Evolutionary conservation across 2,113 vertebrate genomes (phyloP).

Genomic region (Barbus barbus): DNA sequence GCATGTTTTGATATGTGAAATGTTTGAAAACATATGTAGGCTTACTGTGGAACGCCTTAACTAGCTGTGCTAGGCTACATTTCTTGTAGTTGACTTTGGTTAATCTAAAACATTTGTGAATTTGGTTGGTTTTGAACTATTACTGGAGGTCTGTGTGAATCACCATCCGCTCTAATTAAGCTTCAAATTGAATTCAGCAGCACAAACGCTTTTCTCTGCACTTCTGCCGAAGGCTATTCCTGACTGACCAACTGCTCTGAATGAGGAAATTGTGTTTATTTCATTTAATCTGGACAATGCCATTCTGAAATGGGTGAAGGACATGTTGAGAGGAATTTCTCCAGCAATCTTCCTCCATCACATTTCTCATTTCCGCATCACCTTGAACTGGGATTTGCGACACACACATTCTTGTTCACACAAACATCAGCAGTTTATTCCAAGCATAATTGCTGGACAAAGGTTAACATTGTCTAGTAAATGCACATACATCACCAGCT

Average conservation of each 20-base stretch:
- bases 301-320: constrained; percentile 26
- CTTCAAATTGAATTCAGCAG: neutral
- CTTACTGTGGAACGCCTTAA: neutral
- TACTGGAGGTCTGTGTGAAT: neutral
- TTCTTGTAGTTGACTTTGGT: neutral
- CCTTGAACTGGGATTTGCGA: constrained; percentile 7
- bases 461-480: neutral
- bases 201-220: neutral
- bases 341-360: neutral
- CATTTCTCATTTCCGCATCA: constrained; percentile 8
- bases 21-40: too few relatives aligned
- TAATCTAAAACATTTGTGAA: neutral
- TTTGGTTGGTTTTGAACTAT: neutral
- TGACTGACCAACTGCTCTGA: neutral
- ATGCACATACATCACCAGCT: neutral
- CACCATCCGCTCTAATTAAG: constrained; percentile 1
- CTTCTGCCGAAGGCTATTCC: neutral
- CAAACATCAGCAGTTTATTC: constrained; percentile 30
- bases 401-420: neutral
- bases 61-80: neutral
- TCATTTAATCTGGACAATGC: neutral
- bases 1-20: too few relatives aligned
- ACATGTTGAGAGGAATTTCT: neutral
- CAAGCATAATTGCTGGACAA: neutral
- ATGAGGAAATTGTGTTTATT: constrained; percentile 35